phyloP scores from a whole-genome alignment of 2,888 invertebrate species.

The Conops quadrifasciatus region DNA sequence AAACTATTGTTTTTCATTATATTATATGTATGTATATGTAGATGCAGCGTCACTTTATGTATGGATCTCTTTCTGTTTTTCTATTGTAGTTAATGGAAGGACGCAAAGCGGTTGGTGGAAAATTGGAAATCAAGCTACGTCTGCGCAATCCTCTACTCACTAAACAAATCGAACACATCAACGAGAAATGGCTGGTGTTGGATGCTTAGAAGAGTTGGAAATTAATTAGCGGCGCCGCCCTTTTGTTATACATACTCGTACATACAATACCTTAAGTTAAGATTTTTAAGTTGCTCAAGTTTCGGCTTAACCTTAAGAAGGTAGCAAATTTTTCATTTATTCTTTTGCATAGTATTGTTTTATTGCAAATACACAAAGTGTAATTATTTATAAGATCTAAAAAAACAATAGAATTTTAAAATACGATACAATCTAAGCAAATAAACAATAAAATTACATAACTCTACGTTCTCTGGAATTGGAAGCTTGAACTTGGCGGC shows the following conservation, averaged over 20 bases:
- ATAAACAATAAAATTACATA: slow-evolving; percentile 17
- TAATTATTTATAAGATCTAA: slow-evolving; percentile 9
- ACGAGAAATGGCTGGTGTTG: slow-evolving; percentile 92
- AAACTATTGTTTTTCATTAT: neutral
- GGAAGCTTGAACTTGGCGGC: too few relatives aligned
- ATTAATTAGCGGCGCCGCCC: neutral
- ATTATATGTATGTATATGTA: too few relatives aligned
- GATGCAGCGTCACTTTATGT: too few relatives aligned
- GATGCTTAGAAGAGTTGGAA: slow-evolving; percentile 65
- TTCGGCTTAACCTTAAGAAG: neutral
- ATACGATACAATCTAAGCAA: slow-evolving; percentile 6
- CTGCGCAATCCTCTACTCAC: slow-evolving; percentile 86
- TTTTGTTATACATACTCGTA: neutral
- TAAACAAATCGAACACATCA: slow-evolving; percentile 88
- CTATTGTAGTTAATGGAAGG: slow-evolving; percentile 84
- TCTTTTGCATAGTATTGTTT: neutral
- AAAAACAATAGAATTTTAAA: slow-evolving; percentile 19
- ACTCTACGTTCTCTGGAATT: slow-evolving; percentile 51
- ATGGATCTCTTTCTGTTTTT: slow-evolving; percentile 1
- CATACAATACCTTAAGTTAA: neutral
- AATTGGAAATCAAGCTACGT: slow-evolving; percentile 87
- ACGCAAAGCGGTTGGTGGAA: slow-evolving; percentile 85
- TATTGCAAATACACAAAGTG: neutral
- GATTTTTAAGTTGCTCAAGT: neutral
- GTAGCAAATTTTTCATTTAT: neutral